These are phyloP conservation scores for Andrena bucephala DNA, from an alignment of 2,888 invertebrate genomes.

Conservation along the genomic window DNA sequence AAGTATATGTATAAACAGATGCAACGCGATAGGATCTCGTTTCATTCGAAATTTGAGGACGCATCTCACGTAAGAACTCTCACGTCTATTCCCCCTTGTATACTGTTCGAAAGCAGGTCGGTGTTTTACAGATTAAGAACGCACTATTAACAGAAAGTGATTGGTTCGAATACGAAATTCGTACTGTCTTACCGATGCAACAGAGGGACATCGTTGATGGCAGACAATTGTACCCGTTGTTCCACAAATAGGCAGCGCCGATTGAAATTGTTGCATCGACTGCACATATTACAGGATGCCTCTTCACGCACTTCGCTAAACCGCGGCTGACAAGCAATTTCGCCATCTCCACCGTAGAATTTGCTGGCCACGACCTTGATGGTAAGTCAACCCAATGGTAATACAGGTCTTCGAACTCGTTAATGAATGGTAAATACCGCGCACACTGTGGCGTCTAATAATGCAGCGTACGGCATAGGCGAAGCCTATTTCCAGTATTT, in stretches of 20 bases:
- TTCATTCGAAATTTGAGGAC: not conserved
- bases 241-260: slow-evolving; percentile 60
- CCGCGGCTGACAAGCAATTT: slow-evolving; percentile 8
- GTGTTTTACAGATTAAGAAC: not conserved
- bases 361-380: not conserved
- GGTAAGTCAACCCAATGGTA: not conserved
- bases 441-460: slow-evolving; percentile 1
- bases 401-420: not conserved
- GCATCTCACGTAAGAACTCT: not conserved
- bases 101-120: not conserved
- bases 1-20: slow-evolving; percentile 23
- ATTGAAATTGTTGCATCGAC: slow-evolving; percentile 48
- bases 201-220: slow-evolving; percentile 54
- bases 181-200: slow-evolving; percentile 68
- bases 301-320: slow-evolving; percentile 16
- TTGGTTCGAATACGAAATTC: not conserved
- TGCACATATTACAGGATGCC: slow-evolving; percentile 29
- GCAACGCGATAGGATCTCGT: not conserved
- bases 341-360: slow-evolving; percentile 22
- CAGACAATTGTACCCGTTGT: slow-evolving; percentile 46
- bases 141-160: not conserved
- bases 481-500: too few relatives aligned
- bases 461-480: not conserved
- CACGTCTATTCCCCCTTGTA: not conserved
- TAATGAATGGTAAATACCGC: not conserved